Percentiles rank a stretch among this genome's conserved stretches.
phyloP scores from a whole-genome alignment of 2,888 invertebrate genomes.

The Brachyopa scutellaris region DNA sequence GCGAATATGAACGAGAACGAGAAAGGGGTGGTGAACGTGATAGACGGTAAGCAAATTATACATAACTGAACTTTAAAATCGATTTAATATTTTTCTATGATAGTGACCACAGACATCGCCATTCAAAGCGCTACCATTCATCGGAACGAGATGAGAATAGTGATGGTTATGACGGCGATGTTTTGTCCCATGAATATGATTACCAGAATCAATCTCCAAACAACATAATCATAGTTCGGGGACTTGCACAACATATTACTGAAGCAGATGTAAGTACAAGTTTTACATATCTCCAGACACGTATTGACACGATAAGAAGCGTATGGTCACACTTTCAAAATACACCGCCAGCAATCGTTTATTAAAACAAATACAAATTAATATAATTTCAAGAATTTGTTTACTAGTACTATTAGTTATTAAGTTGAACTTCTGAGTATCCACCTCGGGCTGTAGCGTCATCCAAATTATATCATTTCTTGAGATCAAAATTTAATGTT shows the following conservation, averaged over 20 bases:
- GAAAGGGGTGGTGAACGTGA: constrained; percentile 71
- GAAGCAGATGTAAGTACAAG: constrained; percentile 88
- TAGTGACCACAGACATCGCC: constrained; percentile 67
- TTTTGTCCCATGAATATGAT: constrained; percentile 82
- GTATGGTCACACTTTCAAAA: too few species aligned
- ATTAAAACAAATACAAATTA: too few species aligned
- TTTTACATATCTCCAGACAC: too few species aligned
- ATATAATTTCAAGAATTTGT: too few species aligned
- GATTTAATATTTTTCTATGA: constrained; percentile 31
- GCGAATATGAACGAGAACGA: constrained; percentile 73
- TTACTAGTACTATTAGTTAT: too few species aligned
- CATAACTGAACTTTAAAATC: constrained; percentile 10
- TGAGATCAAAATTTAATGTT: too few species aligned
- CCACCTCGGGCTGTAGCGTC: too few species aligned
- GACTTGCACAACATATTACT: constrained; percentile 88
- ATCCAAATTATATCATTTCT: too few species aligned
- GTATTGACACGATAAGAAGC: too few species aligned
- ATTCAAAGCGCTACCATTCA: constrained; percentile 75
- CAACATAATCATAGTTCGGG: constrained; percentile 89
- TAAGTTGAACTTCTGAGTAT: too few species aligned
- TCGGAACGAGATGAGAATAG: constrained; percentile 76
- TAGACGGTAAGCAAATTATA: constrained; percentile 72
- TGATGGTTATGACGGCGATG: constrained; percentile 79
- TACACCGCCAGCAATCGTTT: too few species aligned
- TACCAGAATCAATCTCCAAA: constrained; percentile 84